Evolutionary conservation across 1,140 invertebrate genomes (phyloP).

Genomic region (Grapholita molesta): DNA sequence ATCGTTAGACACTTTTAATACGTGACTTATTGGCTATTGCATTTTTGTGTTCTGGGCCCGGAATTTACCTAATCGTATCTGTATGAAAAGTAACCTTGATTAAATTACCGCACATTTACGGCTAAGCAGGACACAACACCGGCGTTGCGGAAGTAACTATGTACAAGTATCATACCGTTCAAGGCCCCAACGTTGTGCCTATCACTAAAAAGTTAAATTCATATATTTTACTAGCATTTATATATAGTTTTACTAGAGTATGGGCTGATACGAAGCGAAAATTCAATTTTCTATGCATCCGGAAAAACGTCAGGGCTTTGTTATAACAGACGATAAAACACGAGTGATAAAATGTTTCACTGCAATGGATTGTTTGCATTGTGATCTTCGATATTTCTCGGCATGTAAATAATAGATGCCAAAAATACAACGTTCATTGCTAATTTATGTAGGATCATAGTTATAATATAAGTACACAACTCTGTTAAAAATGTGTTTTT

Average conservation of each 20-base stretch:
- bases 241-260: too few species aligned
- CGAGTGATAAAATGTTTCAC: conserved; percentile 23
- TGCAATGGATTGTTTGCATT: neutral
- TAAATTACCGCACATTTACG: neutral
- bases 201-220: neutral
- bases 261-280: neutral
- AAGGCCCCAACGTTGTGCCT: neutral
- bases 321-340: neutral
- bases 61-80: neutral
- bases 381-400: too few species aligned
- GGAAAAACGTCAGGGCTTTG: conserved; percentile 28
- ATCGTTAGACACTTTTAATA: neutral
- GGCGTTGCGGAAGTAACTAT: neutral
- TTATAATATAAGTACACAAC: too few species aligned
- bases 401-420: too few species aligned
- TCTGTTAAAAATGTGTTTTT: too few species aligned
- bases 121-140: neutral
- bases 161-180: neutral
- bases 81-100: neutral
- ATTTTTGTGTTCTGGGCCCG: neutral
- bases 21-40: neutral
- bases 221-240: too few species aligned
- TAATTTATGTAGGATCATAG: too few species aligned
- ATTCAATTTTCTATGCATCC: conserved; percentile 16
- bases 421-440: too few species aligned